Percentiles rank a stretch among this genome's conserved stretches.
Evolutionary conservation across 2,797 vertebrate genomes (phyloP).

Genomic region (Macrochelys suwanniensis): DNA sequence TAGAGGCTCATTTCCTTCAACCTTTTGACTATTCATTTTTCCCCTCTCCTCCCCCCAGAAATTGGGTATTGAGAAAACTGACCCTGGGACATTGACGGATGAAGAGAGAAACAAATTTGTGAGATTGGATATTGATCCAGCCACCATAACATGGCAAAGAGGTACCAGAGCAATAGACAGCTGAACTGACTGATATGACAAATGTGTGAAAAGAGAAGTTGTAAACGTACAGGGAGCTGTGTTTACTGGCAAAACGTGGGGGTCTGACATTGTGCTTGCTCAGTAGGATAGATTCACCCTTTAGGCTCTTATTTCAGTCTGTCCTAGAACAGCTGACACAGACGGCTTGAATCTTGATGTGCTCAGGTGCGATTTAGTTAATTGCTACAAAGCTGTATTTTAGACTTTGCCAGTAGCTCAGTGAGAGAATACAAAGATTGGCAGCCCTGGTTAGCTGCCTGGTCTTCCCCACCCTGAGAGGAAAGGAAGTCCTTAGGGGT

Average conservation of each 20-base stretch:
- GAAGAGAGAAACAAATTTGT: constrained; percentile 93
- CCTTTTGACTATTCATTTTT: constrained; percentile 2
- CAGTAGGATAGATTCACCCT: neutral
- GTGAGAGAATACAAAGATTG: neutral
- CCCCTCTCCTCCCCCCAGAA: constrained; percentile 81
- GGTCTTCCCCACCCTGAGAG: neutral
- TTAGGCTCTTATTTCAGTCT: neutral
- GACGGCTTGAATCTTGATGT: neutral
- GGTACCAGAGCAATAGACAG: constrained; percentile 78
- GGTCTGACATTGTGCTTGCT: neutral
- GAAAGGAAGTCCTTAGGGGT: neutral
- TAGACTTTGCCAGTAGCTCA: neutral
- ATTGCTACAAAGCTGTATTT: neutral
- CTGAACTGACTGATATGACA: neutral
- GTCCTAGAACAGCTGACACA: neutral
- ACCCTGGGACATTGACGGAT: constrained; percentile 89
- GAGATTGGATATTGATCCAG: constrained; percentile 94
- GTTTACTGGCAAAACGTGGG: neutral
- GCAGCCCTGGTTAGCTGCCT: neutral
- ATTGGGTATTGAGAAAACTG: constrained; percentile 93
- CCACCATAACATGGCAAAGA: constrained; percentile 96
- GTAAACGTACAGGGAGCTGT: neutral
- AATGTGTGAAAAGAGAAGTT: accelerated
- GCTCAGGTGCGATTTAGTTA: neutral
- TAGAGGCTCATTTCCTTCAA: neutral